Evolutionary conservation across 2,888 invertebrate species (phyloP), one percentile per base, ranked within the genome.

Genomic region (Parnassius glacialis): DNA sequence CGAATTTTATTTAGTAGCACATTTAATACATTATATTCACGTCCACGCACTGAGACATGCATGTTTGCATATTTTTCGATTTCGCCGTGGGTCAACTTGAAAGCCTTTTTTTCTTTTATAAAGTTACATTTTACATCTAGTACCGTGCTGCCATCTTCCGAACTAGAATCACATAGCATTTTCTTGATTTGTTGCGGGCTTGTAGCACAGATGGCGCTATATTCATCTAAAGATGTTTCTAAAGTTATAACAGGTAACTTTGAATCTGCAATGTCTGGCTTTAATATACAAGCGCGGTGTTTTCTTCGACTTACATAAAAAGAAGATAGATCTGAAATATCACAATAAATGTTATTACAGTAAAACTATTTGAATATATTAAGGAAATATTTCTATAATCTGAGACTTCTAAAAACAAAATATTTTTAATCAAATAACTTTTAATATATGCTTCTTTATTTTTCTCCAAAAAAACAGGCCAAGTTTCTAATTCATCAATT

Each of bases 1-100:
- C 75, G 70, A 1, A 74, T 74, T 69, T 85, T 85, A 60, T 83
- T 84, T 11, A 76, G 64, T 44, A 85, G 62, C 1, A 83, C 67
- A 63, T 75, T 76, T 45, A 84, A 67, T 3, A 80, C 73, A 65
- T 85, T 85, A 62, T 73, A 76, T 62, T 77, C 69, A 51, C 67
- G 67, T 0, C 75, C 82, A 34, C 68, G 60, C 1, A 82, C 62
- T 3, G 63, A 69, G 1, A 83, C 66, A 65, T 69, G 76, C 65
- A 73, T 73, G 44, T 76, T 69, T 0, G 81, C 74, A 67, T 80
- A 84, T 57, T 76, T 74, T 56, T 83, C 75, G 45, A 84, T 75
- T 63, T 84, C 83, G 0, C 69, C 63, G 3, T 76, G 69, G 3
- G 79, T 76, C 5, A 83, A 70, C 65, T 71, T 76, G 25, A 70